phyloP scores from a whole-genome alignment of 2,113 vertebrate genomes.

The Zapus hudsonius region DNA sequence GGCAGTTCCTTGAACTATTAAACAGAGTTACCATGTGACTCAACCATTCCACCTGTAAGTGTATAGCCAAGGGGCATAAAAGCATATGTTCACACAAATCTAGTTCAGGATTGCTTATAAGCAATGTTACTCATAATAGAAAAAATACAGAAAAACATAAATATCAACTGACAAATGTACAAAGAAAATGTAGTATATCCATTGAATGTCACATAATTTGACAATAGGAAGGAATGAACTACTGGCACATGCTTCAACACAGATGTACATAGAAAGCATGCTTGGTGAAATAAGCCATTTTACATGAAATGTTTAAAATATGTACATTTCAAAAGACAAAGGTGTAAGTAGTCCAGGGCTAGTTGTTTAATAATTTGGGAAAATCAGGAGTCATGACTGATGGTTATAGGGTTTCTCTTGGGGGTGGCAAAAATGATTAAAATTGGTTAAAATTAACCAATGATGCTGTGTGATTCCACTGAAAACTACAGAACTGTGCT shows the following conservation, averaged over 20 bases:
- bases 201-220: not conserved
- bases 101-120: not conserved
- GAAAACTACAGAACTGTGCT: not conserved
- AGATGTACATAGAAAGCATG: not conserved
- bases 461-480: not conserved
- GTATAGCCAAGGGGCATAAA: not conserved
- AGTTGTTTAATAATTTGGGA: not conserved
- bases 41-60: not conserved
- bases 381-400: not conserved
- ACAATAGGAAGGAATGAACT: conserved; percentile 12
- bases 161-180: not conserved
- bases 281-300: not conserved
- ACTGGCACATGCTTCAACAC: not conserved
- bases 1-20: not conserved
- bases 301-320: not conserved
- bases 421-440: not conserved
- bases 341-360: not conserved
- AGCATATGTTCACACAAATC: not conserved
- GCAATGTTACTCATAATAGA: not conserved
- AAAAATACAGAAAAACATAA: not conserved
- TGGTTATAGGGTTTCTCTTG: not conserved
- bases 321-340: not conserved
- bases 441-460: not conserved
- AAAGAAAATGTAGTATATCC: not conserved
- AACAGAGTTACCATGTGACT: not conserved